Evolutionary conservation across 2,113 vertebrate species (phyloP).

Genomic region (Chrysochloris asiatica): DNA sequence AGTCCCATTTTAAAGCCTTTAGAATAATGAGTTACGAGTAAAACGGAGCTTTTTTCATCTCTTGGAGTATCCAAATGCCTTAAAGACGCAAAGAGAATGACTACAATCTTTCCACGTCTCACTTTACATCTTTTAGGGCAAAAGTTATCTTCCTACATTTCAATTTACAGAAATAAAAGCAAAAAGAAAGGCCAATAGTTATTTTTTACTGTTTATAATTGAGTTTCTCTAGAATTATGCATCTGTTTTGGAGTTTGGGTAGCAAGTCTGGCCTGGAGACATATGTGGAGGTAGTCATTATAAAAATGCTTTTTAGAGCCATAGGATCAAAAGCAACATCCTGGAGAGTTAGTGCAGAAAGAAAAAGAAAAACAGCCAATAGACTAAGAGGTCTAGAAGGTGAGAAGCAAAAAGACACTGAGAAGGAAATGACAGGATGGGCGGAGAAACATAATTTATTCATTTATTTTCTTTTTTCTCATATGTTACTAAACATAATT

Average conservation of each 20-base stretch:
- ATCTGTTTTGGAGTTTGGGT: neutral
- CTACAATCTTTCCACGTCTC: neutral
- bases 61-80: neutral
- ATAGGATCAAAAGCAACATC: neutral
- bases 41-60: neutral
- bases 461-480: constrained; percentile 16
- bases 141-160: neutral
- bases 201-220: neutral
- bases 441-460: constrained; percentile 61
- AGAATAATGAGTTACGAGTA: constrained; percentile 27
- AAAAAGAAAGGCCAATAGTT: neutral
- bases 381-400: neutral
- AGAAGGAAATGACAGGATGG: neutral
- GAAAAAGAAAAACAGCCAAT: constrained; percentile 10
- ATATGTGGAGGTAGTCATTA: neutral
- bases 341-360: neutral
- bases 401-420: neutral
- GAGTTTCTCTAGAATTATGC: neutral
- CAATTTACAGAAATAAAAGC: neutral
- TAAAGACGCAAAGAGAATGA: neutral
- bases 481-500: constrained; percentile 67
- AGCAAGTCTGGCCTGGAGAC: neutral
- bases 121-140: neutral
- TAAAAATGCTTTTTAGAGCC: neutral
- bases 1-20: neutral